These are phyloP conservation scores for Porites lobata DNA, from an alignment of 92 coral and sea anemone species.

Conservation along the genomic window DNA sequence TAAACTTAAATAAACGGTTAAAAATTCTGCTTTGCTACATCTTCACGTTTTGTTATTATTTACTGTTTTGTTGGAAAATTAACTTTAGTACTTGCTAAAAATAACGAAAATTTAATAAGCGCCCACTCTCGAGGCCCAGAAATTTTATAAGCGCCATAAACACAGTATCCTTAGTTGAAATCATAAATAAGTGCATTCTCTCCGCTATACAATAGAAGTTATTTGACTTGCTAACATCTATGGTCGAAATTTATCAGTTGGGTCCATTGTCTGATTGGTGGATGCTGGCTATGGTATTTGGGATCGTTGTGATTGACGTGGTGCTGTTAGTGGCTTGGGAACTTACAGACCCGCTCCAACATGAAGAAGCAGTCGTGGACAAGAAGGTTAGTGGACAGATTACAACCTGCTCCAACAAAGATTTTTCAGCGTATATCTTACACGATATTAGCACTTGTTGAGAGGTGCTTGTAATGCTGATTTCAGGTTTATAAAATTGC, in stretches of 20 bases:
- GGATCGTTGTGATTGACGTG: constrained; percentile 81
- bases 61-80: no score
- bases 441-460: not conserved
- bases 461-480: no score
- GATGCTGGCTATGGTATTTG: constrained; percentile 80
- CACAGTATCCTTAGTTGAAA: no score
- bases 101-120: no score
- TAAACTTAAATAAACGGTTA: no score
- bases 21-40: no score
- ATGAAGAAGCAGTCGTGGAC: constrained; percentile 22
- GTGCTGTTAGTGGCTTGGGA: constrained; percentile 86
- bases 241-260: constrained; percentile 51
- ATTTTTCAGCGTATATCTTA: not conserved
- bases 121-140: no score
- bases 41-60: no score
- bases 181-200: no score
- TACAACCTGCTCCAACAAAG: not conserved
- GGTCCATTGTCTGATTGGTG: constrained; percentile 90
- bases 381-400: constrained; percentile 34
- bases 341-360: constrained; percentile 73
- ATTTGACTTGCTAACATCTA: not conserved
- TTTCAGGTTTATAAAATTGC: no score
- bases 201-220: not conserved
- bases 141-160: no score
- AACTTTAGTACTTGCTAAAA: no score